phyloP scores from a whole-genome alignment of 2,888 invertebrate genomes.

The Perithous albicinctus region DNA sequence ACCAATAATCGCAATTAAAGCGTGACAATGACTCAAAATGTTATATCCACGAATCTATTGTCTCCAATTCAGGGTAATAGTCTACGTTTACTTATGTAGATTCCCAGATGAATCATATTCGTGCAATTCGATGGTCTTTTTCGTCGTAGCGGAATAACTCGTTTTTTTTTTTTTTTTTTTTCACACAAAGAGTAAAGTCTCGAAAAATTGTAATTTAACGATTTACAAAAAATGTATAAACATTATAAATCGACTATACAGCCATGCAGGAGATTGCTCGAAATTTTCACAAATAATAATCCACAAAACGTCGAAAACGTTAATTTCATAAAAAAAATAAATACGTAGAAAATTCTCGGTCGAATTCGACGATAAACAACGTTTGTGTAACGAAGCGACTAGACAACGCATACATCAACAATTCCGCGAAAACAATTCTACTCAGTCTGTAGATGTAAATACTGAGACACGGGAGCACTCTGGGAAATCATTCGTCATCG shows the following conservation, averaged over 20 bases:
- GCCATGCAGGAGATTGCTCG: too few relatives aligned
- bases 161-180: too few relatives aligned
- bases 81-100: neutral
- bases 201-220: neutral
- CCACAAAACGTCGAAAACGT: too few relatives aligned
- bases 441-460: neutral
- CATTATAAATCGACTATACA: too few relatives aligned
- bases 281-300: too few relatives aligned
- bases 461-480: neutral
- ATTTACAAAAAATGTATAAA: too few relatives aligned
- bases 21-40: neutral
- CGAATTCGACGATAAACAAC: neutral
- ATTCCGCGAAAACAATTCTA: conserved; percentile 1
- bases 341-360: neutral
- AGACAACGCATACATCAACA: neutral
- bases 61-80: neutral
- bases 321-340: too few relatives aligned
- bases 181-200: too few relatives aligned
- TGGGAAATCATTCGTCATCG: conserved; percentile 27
- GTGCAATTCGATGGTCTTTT: neutral
- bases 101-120: neutral
- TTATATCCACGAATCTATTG: neutral
- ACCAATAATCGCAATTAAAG: neutral
- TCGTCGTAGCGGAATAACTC: neutral
- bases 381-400: neutral